A percentile compares a stretch with the other conserved stretches of the same genome.
phyloP scores from a whole-genome alignment of 1,140 invertebrate genomes.

The Trichoplusia ni region DNA sequence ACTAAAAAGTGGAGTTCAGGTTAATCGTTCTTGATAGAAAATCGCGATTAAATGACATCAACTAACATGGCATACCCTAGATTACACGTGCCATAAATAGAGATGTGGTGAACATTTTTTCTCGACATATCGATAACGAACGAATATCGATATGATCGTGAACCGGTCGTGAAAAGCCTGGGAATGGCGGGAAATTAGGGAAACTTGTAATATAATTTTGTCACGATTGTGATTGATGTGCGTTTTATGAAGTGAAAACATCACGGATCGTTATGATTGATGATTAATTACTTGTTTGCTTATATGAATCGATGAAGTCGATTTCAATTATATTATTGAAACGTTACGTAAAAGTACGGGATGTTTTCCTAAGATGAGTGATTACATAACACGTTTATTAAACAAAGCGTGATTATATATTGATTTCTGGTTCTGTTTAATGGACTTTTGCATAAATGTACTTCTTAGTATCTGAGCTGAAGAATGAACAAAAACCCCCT shows the following conservation, averaged over 20 bases:
- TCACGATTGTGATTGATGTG: slow-evolving; percentile 25
- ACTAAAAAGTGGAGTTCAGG: not conserved
- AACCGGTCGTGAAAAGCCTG: slow-evolving; percentile 50
- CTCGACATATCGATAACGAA: slow-evolving; percentile 7
- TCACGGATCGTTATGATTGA: not conserved
- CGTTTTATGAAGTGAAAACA: slow-evolving; percentile 19
- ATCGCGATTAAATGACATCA: slow-evolving; percentile 12
- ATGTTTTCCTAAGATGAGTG: too few relatives aligned
- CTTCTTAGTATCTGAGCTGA: too few relatives aligned
- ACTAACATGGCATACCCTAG: slow-evolving; percentile 6
- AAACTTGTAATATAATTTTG: slow-evolving; percentile 40
- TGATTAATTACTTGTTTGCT: slow-evolving; percentile 9
- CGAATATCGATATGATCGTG: slow-evolving; percentile 17
- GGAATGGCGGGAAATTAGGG: slow-evolving; percentile 44
- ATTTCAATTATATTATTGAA: too few relatives aligned
- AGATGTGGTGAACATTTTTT: slow-evolving; percentile 7
- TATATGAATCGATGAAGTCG: not conserved
- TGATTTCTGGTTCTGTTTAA: too few relatives aligned
- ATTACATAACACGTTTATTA: too few relatives aligned
- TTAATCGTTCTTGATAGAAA: slow-evolving; percentile 14
- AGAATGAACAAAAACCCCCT: too few relatives aligned
- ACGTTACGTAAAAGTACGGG: too few relatives aligned
- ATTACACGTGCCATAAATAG: slow-evolving; percentile 14
- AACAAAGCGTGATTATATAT: too few relatives aligned
- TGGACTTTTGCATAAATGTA: too few relatives aligned